These are phyloP conservation scores for Atherinosoma microstoma DNA, from an alignment of 2,797 vertebrate genomes.

Conservation along the genomic window DNA sequence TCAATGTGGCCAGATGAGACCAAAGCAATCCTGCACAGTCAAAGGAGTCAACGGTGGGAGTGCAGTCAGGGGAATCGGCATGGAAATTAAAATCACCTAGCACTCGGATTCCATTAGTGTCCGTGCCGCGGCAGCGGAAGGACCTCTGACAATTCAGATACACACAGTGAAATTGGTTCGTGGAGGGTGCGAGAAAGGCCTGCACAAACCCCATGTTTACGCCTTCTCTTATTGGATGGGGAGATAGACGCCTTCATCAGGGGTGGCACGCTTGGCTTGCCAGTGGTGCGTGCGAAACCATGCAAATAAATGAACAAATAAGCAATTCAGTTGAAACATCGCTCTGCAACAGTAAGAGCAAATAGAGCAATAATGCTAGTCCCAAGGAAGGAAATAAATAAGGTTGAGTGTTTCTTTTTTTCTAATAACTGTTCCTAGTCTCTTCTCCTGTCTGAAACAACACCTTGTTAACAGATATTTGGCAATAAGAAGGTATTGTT, in stretches of 20 bases:
- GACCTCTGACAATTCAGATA: slow-evolving; percentile 86
- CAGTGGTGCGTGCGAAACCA: slow-evolving; percentile 78
- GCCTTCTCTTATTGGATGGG: slow-evolving; percentile 76
- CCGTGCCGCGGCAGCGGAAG: slow-evolving; percentile 76
- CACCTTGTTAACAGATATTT: slow-evolving; percentile 62
- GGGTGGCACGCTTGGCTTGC: slow-evolving; percentile 79
- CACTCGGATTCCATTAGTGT: slow-evolving; percentile 86
- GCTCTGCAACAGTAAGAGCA: slow-evolving; percentile 72
- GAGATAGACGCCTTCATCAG: slow-evolving; percentile 83
- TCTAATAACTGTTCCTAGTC: slow-evolving; percentile 50
- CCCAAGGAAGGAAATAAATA: slow-evolving; percentile 76
- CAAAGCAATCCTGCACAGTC: slow-evolving; percentile 85
- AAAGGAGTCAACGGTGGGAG: slow-evolving; percentile 82
- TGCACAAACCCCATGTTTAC: slow-evolving; percentile 73
- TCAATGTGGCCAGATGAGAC: slow-evolving; percentile 84
- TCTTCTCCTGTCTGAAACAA: slow-evolving; percentile 50
- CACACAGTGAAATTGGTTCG: slow-evolving; percentile 84
- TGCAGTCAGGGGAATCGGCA: slow-evolving; percentile 86
- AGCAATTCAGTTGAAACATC: slow-evolving; percentile 81
- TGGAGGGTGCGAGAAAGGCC: slow-evolving; percentile 73
- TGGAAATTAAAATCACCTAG: slow-evolving; percentile 88
- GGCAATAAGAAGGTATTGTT: slow-evolving; percentile 53
- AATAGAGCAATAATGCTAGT: slow-evolving; percentile 79
- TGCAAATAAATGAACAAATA: slow-evolving; percentile 87
- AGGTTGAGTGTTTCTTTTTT: slow-evolving; percentile 53